These are phyloP conservation scores for Drosophila monieri DNA, from an alignment of 2,888 invertebrate species.

Conservation along the genomic window DNA sequence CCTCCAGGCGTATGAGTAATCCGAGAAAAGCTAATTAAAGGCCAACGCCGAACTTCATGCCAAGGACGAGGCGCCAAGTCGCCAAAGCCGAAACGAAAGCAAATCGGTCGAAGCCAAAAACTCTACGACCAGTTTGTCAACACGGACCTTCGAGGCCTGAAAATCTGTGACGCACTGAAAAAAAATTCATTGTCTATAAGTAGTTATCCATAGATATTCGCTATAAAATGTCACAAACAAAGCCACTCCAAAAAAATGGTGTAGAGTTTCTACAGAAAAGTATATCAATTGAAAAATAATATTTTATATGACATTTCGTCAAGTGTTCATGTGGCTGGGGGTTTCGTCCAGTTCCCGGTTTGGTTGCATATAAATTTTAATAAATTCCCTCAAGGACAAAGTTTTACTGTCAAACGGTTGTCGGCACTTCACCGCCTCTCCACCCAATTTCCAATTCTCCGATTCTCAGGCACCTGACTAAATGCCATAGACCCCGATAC, in stretches of 20 bases:
- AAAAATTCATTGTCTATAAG: neutral
- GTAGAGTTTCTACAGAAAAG: no score
- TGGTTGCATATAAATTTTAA: slow-evolving; percentile 43
- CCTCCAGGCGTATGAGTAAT: slow-evolving; percentile 69
- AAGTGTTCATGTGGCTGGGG: slow-evolving; percentile 15
- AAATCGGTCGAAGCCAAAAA: slow-evolving; percentile 52
- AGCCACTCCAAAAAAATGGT: no score
- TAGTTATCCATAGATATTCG: no score
- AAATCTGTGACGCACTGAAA: slow-evolving; percentile 12
- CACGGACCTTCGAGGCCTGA: slow-evolving; percentile 26
- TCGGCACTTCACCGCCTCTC: slow-evolving; percentile 38
- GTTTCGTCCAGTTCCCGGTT: slow-evolving; percentile 23
- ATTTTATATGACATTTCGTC: slow-evolving; percentile 2
- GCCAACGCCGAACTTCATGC: slow-evolving; percentile 65
- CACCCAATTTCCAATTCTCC: slow-evolving; percentile 11
- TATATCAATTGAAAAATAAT: no score
- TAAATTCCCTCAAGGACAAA: slow-evolving; percentile 41
- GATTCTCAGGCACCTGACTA: slow-evolving; percentile 31
- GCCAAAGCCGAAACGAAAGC: slow-evolving; percentile 38
- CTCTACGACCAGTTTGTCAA: slow-evolving; percentile 47
- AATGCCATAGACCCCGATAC: slow-evolving; percentile 25
- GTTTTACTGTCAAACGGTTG: slow-evolving; percentile 47
- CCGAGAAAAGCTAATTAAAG: slow-evolving; percentile 71
- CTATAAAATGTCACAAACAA: no score
- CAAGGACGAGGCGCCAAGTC: slow-evolving; percentile 52